Conservation (phyloP, 1,140 invertebrate species). For the Hylaeus anthracinus region DNA sequence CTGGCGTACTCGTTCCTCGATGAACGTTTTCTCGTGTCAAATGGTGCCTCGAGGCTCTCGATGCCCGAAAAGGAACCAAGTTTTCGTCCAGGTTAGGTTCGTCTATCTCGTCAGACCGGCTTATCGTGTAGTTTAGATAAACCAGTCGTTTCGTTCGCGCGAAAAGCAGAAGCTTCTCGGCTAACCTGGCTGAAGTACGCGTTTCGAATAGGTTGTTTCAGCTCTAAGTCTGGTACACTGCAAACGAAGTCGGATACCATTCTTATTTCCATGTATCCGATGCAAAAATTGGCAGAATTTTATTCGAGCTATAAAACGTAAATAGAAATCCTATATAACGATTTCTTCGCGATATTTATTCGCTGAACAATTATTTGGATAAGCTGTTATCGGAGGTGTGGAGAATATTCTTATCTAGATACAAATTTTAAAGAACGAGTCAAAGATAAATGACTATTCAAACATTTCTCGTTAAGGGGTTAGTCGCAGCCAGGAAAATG, state of each 20-base stretch:
- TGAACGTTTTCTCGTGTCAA: constrained; percentile 27
- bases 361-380: no score
- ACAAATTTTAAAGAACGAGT: no score
- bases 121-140: constrained; percentile 27
- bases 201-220: background rate
- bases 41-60: background rate
- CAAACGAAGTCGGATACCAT: background rate
- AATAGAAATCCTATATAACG: no score
- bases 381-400: no score
- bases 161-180: background rate
- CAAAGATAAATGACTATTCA: no score
- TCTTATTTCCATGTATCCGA: background rate
- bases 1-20: no score
- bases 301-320: no score
- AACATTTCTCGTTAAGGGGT: no score
- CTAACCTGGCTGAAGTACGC: background rate
- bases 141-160: background rate
- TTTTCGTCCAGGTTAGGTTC: constrained; percentile 32
- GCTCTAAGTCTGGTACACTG: background rate
- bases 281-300: no score
- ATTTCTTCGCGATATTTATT: no score
- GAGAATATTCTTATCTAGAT: no score
- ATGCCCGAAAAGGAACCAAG: background rate
- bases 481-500: no score
- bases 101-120: background rate